A percentile compares a stretch with the other conserved stretches of the same genome.
These are phyloP conservation scores for Meda fulgida DNA, from an alignment of 2,797 vertebrate species.

Conservation along the genomic window DNA sequence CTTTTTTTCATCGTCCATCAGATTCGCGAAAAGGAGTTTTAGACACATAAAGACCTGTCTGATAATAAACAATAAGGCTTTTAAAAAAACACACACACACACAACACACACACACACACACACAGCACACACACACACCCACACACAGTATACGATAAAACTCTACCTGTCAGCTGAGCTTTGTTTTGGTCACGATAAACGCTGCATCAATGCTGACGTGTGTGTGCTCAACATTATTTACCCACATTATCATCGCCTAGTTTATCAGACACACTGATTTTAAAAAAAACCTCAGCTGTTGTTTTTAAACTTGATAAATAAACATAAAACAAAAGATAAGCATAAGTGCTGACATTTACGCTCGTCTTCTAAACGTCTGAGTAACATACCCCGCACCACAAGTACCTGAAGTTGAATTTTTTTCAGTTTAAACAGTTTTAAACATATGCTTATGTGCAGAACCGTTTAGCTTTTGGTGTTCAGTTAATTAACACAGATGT, in stretches of 20 bases:
- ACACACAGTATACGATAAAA: conserved; percentile 52
- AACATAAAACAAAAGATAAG: not conserved
- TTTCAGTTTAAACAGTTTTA: not conserved
- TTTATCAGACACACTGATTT: not conserved
- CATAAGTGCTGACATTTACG: not conserved
- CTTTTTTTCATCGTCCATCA: too few relatives aligned
- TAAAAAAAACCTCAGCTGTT: not conserved
- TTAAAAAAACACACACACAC: not conserved
- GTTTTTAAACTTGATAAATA: not conserved
- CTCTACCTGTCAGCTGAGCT: not conserved
- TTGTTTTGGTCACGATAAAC: not conserved
- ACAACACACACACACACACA: not conserved
- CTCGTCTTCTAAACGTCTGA: not conserved
- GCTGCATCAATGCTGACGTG: not conserved
- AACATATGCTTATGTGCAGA: not conserved
- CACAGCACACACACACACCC: conserved; percentile 1
- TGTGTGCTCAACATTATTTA: not conserved
- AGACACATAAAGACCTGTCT: not conserved
- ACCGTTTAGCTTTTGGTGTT: not conserved
- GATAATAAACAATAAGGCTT: not conserved
- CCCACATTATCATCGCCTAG: not conserved
- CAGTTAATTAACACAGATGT: not conserved
- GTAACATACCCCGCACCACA: not conserved
- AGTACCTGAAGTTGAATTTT: not conserved
- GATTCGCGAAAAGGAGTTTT: too few relatives aligned